Evolutionary conservation across 2,888 invertebrate genomes (phyloP), one percentile per base, ranked within the genome.

Genomic region (Anaspis maculata): DNA sequence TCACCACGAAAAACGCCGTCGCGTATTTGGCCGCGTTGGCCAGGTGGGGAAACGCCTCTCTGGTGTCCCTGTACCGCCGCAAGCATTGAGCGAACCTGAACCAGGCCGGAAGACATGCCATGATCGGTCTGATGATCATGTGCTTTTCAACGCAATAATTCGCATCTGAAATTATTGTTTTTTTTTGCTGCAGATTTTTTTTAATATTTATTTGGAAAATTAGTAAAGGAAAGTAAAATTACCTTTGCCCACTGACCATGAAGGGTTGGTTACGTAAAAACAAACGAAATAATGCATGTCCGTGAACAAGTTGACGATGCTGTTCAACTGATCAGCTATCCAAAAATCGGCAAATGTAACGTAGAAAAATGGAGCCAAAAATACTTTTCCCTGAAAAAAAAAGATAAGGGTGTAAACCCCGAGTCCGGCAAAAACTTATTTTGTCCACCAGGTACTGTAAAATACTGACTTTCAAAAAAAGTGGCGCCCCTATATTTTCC

Each of bases 21-120:
- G 94, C 87, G 64, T 99, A 99, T 69, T 98, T 98, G 34, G 90
- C 92, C 2, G 98, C 98, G 68, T 99, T 99, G 2, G 87, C 90
- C 32, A 98, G 72, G 72, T 98, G 98, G 0, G 96, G 95, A 69
- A 92, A 92, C 1, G 85, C 85, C 59, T 94, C 91, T 46, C 79
- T 78, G 0, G 92, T 89, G 67, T 98, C 98, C 1, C 90, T 73
- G 67, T 95, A 99, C 41, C 98, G 84, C 1, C 97, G 74, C 32
- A 98, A 66, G 54, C 97, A 99, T 64, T 98, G 97, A 32, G 94
- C 91, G 68, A 98, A 97, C 15, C 98, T 82, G 45, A 92, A 90
- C 92, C 95, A 96, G 0, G 97, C 96, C 0, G 98, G 98, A 13
- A 98, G 69, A 50, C 92, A 85, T 52, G 86, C 85, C 19, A 97